A percentile compares a stretch with the other conserved stretches of the same genome.
Evolutionary conservation across 64 coral and sea anemone species (phyloP).

Genomic region (Dendronephthya gigantea): DNA sequence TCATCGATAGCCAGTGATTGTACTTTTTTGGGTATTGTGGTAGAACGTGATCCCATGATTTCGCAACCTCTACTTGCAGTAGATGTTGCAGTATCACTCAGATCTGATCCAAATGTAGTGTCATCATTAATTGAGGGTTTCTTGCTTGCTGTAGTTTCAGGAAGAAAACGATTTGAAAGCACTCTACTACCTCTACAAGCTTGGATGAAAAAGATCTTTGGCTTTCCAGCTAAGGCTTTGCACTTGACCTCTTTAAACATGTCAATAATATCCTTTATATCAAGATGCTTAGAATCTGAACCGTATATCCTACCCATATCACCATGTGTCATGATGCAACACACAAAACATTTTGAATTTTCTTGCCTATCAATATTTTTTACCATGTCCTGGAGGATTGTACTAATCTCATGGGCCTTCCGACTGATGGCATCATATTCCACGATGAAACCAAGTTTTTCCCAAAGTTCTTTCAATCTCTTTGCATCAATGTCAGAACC

Average conservation of each 20-base stretch:
- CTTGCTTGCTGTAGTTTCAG: no score
- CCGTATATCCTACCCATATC: slow-evolving; percentile 60
- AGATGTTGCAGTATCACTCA: no score
- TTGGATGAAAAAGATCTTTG: slow-evolving; percentile 88
- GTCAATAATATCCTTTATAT: slow-evolving; percentile 39
- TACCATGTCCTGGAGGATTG: slow-evolving; percentile 30
- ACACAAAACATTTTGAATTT: slow-evolving; percentile 69
- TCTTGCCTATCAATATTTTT: slow-evolving; percentile 30
- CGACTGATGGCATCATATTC: neutral
- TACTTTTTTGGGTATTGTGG: no score
- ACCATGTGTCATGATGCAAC: slow-evolving; percentile 74
- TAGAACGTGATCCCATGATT: no score
- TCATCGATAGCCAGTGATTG: no score
- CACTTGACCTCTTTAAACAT: slow-evolving; percentile 58
- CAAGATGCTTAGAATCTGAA: slow-evolving; percentile 37
- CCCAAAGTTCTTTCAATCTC: slow-evolving; percentile 45
- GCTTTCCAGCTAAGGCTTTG: slow-evolving; percentile 40
- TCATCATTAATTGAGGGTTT: no score
- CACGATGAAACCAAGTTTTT: slow-evolving; percentile 51
- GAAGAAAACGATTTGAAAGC: no score
- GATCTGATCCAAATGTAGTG: no score
- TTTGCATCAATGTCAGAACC: slow-evolving; percentile 56
- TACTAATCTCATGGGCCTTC: slow-evolving; percentile 43
- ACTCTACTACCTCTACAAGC: slow-evolving; percentile 47
- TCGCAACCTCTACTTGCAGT: no score